Evolutionary conservation across 2,113 vertebrate species (phyloP), one percentile per base, ranked within the genome.

Genomic region (Fulmarus glacialis): DNA sequence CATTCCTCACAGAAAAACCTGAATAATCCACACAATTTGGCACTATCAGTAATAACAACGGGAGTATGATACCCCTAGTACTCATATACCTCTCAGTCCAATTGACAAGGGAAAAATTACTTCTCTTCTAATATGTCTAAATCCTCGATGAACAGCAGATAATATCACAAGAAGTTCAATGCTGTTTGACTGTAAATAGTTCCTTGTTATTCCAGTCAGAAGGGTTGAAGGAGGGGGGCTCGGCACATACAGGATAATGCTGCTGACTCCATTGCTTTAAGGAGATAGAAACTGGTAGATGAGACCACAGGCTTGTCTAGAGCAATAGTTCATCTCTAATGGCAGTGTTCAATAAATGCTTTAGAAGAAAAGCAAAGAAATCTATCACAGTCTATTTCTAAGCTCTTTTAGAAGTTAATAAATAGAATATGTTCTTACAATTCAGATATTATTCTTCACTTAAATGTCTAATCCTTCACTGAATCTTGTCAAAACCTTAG

Each of bases 181-280:
- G 14, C 1, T 30, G 15, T 64, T 77, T 78, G 29, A 50, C 23
- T 43, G 14, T 40, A 72, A 89, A 45, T n/a, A 42, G 7, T 23
- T 80, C 18, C 20, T 73, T 56, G 9, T 43, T 72, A 56, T 72
- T 94, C 36, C 48, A 60, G 5, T 38, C 7, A 74, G 36, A 82
- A 70, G n/a, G 12, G 1, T 8, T 66, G 34, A 71, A 84, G 34
- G 15, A 60, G 2, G 0, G 3, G 5, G 30, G 1, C 30, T 63
- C 1, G 1, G 6, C 38, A 58, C 4, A 26, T 59, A 8, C 0
- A 40, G 24, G 40, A 24, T 12, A 74, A 40, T 29, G 16, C 1
- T 53, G 18, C 42, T 34, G 34, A 58, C 32, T 66, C 24, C 30
- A 38, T 27, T 18, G 24, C 16, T 85, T 72, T 72, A 42, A 67